Evolutionary conservation across 2,888 invertebrate genomes (phyloP).

Genomic region (Nebria brevicollis): DNA sequence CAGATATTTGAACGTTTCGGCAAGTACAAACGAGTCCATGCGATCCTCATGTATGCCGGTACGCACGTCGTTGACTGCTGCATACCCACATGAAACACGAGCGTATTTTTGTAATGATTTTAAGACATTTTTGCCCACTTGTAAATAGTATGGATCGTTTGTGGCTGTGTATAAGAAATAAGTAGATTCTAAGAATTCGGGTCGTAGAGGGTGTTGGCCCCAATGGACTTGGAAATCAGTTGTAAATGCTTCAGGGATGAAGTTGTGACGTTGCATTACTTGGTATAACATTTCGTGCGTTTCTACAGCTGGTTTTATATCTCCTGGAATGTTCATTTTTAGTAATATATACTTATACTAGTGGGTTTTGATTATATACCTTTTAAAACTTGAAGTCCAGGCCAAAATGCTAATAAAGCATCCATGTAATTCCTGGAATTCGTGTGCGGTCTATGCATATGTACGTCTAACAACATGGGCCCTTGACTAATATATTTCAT

Average conservation of each 20-base stretch:
- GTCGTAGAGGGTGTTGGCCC: conserved; percentile 96
- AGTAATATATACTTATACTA: not conserved
- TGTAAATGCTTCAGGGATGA: conserved; percentile 98
- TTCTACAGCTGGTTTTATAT: conserved; percentile 97
- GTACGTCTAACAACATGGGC: conserved; percentile 93
- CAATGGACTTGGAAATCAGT: conserved; percentile 97
- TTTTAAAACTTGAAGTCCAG: conserved; percentile 85
- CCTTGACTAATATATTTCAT: conserved; percentile 98
- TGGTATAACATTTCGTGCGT: conserved; percentile 99
- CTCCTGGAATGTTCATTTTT: conserved; percentile 71
- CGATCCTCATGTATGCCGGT: conserved; percentile 92
- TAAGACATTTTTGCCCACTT: conserved; percentile 89
- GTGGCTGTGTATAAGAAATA: conserved; percentile 97
- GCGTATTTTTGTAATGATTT: conserved; percentile 90
- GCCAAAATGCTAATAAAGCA: conserved; percentile 97
- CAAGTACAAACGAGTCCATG: conserved; percentile 98
- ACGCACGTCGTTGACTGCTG: conserved; percentile 95
- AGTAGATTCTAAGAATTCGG: conserved; percentile 98
- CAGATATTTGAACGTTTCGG: conserved; percentile 98
- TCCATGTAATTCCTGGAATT: conserved; percentile 98
- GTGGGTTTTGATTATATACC: not conserved
- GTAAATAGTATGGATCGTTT: conserved; percentile 93
- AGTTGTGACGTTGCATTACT: conserved; percentile 97
- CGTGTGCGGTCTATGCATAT: conserved; percentile 88
- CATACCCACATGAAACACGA: conserved; percentile 95